Evolutionary conservation across 2,888 invertebrate genomes (phyloP).

Genomic region (Thysanoteuthis rhombus): DNA sequence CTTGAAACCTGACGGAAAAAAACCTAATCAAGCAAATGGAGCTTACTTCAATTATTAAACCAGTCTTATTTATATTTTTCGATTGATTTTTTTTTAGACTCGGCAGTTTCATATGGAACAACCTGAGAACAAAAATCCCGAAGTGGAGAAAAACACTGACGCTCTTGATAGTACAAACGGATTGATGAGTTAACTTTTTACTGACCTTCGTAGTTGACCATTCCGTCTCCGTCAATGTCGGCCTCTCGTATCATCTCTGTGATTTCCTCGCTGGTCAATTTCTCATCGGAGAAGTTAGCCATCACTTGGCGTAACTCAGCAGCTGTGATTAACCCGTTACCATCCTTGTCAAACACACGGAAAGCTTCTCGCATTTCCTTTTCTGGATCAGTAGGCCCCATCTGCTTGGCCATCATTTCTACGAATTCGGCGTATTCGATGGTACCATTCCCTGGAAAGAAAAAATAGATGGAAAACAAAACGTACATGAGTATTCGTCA

Average conservation of each 20-base stretch:
- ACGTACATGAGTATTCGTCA: too few relatives aligned
- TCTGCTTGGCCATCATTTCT: constrained; percentile 99
- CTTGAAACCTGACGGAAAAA: too few relatives aligned
- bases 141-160: too few relatives aligned
- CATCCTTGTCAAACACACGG: constrained; percentile 97
- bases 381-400: constrained; percentile 98
- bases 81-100: too few relatives aligned
- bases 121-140: too few relatives aligned
- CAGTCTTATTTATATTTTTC: too few relatives aligned
- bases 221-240: constrained; percentile 98
- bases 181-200: too few relatives aligned
- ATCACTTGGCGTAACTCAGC: constrained; percentile 98
- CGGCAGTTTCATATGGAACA: too few relatives aligned
- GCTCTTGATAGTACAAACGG: too few relatives aligned
- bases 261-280: constrained; percentile 97
- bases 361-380: constrained; percentile 99
- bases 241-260: constrained; percentile 99
- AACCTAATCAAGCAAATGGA: too few relatives aligned
- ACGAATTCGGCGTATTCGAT: constrained; percentile 99
- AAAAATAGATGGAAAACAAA: not conserved
- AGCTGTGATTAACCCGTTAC: constrained; percentile 97
- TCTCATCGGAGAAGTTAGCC: constrained; percentile 96
- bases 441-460: constrained; percentile 89
- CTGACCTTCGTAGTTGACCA: constrained; percentile 91
- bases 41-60: too few relatives aligned